These are phyloP conservation scores for Drosophila mauritiana DNA, from an alignment of 1,140 invertebrate genomes.

Conservation along the genomic window DNA sequence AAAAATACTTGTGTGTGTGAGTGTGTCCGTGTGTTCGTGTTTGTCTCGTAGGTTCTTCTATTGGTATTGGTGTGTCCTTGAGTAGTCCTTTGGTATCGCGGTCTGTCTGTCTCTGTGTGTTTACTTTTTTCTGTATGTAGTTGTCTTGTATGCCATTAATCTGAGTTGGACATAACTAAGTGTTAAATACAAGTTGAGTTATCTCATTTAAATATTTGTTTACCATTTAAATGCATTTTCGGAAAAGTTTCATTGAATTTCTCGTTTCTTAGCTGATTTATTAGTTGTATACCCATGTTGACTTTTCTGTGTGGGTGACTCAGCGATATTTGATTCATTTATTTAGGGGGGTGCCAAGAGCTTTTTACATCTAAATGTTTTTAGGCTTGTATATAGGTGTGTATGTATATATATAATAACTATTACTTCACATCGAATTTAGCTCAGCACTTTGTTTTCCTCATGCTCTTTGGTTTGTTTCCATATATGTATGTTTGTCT, in stretches of 20 bases:
- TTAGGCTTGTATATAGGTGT: constrained; percentile 17
- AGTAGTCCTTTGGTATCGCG: constrained; percentile 15
- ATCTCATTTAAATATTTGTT: constrained; percentile 69
- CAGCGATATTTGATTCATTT: constrained; percentile 31
- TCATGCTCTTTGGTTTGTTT: constrained; percentile 47
- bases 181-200: constrained; percentile 72
- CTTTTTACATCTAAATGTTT: constrained; percentile 37
- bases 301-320: constrained; percentile 7
- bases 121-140: constrained; percentile 23
- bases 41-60: constrained; percentile 19
- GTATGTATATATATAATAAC: constrained; percentile 27
- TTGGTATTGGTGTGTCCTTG: constrained; percentile 9
- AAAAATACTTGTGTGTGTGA: constrained; percentile 63
- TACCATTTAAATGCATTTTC: constrained; percentile 79
- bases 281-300: constrained; percentile 10
- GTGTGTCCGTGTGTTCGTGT: constrained; percentile 6
- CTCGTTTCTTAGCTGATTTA: constrained; percentile 38
- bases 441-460: constrained; percentile 25
- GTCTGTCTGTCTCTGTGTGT: constrained; percentile 8
- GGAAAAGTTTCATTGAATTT: constrained; percentile 67
- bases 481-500: neutral
- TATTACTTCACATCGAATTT: constrained; percentile 60
- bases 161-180: constrained; percentile 62
- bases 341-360: constrained; percentile 32
- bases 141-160: constrained; percentile 28